Base-by-base conservation (phyloP, 2,888 invertebrate genomes). In the Hyposoter didymator region DNA sequence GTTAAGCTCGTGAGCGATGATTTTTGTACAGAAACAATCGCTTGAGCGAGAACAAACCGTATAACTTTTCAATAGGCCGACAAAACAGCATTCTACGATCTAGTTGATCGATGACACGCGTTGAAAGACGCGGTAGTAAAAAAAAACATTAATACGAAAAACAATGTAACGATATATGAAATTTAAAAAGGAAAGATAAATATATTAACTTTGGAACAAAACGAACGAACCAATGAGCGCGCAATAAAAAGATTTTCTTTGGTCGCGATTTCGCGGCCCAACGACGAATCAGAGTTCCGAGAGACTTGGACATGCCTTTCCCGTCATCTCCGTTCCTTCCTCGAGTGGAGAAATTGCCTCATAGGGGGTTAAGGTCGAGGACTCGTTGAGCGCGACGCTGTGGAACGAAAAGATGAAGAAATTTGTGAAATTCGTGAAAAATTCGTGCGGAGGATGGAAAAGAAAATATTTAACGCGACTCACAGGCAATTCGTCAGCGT, bases 401-500 rank as follows among this genome's bases (percentile, higher is more conserved):
- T 6, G 8, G 43, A 35, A n/a, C n/a, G 52, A 82, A 62, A n/a
- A 39, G 43, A 6, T 14, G 7, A n/a, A 6, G 22, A 47, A 43
- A n/a, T n/a, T 35, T 6, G 35, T 35, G 35, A 39, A 39, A 39
- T 10, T 39, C 7, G 10, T 39, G 0, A 0, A 32, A 45, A n/a
- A n/a, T n/a, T n/a, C n/a, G 28, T 10, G n/a, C 10, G 28, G 2
- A 67, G 35, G n/a, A 8, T 10, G 10, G 3, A 19, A 35, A n/a
- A 14, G 14, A 64, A 64, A 64, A 64, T 35, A 45, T 22, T 17
- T 22, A 2, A 5, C 62, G 7, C 5, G 55, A 85, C 87, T 88
- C 76, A 91, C 91, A 43, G 79, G 86, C n/a, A 90, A 35, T 17
- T 84, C 73, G 73, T 90, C 78, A 14, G 88, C 78, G 75, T 87